Conservation (phyloP, 1,140 invertebrate species). For the Heterodera schachtii region DNA sequence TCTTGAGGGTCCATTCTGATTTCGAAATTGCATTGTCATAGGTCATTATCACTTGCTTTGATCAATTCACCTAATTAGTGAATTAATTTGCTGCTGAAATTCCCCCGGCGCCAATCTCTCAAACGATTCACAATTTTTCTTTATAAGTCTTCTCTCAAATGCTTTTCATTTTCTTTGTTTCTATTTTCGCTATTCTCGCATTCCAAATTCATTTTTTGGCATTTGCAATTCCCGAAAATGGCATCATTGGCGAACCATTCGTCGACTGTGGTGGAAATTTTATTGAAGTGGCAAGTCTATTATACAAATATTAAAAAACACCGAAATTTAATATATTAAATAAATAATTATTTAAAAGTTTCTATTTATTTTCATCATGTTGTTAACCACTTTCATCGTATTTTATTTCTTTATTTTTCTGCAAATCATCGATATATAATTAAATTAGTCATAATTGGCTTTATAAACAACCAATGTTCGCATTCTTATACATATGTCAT, state of each 20-base stretch:
- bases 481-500: no score
- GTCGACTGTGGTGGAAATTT: slow-evolving; percentile 60
- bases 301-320: no score
- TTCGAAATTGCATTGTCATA: no score
- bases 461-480: not conserved
- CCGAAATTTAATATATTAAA: not conserved
- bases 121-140: not conserved
- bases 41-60: no score
- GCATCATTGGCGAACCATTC: slow-evolving; percentile 58
- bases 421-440: no score
- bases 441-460: slow-evolving; percentile 19
- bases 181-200: slow-evolving; percentile 6
- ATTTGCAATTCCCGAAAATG: slow-evolving; percentile 46
- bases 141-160: not conserved
- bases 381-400: no score
- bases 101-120: no score
- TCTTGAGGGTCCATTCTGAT: no score
- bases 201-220: not conserved
- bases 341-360: not conserved
- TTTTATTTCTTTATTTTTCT: no score
- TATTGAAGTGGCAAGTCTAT: slow-evolving; percentile 53
- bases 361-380: no score
- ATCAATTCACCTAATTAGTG: no score
- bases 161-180: slow-evolving; percentile 8
- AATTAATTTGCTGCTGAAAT: no score